Evolutionary conservation across 1,140 invertebrate species (phyloP), one percentile per base, ranked within the genome.

Genomic region (Manduca sexta): DNA sequence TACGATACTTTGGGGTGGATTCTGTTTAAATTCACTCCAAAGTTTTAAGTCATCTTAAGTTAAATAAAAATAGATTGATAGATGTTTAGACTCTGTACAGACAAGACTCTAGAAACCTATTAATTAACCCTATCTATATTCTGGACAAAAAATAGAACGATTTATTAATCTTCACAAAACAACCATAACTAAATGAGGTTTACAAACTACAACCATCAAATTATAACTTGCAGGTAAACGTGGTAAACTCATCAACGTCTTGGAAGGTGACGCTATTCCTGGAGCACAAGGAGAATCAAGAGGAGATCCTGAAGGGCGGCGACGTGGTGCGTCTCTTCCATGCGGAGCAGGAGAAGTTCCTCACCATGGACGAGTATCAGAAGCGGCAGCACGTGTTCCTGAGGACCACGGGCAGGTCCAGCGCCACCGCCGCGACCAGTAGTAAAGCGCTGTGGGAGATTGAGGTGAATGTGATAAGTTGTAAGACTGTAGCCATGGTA

Each of bases 361-460:
- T 99, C 1, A 99, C 98, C 0, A 97, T 99, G 92, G 98, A 99
- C 86, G 96, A 98, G 71, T 98, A 98, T 71, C 94, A 96, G 65
- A 97, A 98, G 67, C 90, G 92, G 49, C 94, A 96, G 50, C 93
- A 96, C 71, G 94, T 97, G 1, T 96, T 96, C 71, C 79, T 96
- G 2, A 86, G 94, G 46, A 95, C 94, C n/a, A 96, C 94, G 0
- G 93, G 96, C 2, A 87, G 98, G 49, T 95, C 97, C 0, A 97
- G 97, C 40, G 98, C 98, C 1, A 98, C 98, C 0, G 94, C 97
- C 3, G 98, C 98, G 0, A 99, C 98, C 0, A 98, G 96, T 64
- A 99, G 97, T 62, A 99, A 99, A 86, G 98, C 98, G 12, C 88
- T 99, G 39, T 99, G 98, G 98, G 98, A 99, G 90, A 94, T 99